Percentiles rank a stretch among this genome's conserved stretches.
phyloP scores from a whole-genome alignment of 2,113 vertebrate species.

The Carassius gibelio region DNA sequence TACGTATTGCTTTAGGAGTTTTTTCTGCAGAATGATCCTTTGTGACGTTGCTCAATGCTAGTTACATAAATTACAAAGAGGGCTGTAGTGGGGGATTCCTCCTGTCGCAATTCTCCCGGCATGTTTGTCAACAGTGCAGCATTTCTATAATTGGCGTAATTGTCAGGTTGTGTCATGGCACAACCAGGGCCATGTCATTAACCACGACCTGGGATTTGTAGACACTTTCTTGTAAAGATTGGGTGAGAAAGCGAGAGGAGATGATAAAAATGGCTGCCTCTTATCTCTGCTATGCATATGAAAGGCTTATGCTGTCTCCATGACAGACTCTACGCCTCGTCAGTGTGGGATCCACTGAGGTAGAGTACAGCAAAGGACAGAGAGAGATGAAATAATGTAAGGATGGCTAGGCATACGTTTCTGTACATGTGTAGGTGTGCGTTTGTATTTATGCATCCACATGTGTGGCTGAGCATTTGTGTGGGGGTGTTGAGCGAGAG shows the following conservation, averaged over 20 bases:
- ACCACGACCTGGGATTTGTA: slow-evolving; percentile 71
- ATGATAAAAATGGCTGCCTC: slow-evolving; percentile 79
- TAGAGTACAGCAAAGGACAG: slow-evolving; percentile 60
- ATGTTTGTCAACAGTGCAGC: slow-evolving; percentile 74
- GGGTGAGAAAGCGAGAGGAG: slow-evolving; percentile 62
- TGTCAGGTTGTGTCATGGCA: slow-evolving; percentile 72
- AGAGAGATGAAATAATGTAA: slow-evolving; percentile 58
- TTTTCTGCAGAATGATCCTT: slow-evolving; percentile 55
- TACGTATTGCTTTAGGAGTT: slow-evolving; percentile 60
- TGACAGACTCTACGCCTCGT: slow-evolving; percentile 75
- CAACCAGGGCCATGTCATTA: slow-evolving; percentile 69
- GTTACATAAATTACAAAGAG: slow-evolving; percentile 71
- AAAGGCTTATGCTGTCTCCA: slow-evolving; percentile 78
- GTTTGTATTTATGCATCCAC: slow-evolving; percentile 20
- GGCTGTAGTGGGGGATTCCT: slow-evolving; percentile 66
- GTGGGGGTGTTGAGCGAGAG: slow-evolving; percentile 35
- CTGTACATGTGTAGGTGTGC: slow-evolving; percentile 49
- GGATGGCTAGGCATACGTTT: slow-evolving; percentile 65
- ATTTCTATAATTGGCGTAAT: slow-evolving; percentile 73
- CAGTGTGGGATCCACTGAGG: slow-evolving; percentile 73
- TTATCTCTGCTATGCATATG: slow-evolving; percentile 81
- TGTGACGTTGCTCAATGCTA: slow-evolving; percentile 58
- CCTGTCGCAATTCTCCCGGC: slow-evolving; percentile 63
- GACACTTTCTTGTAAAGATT: slow-evolving; percentile 66
- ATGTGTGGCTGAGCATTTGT: slow-evolving; percentile 41